These are phyloP conservation scores for Aegotheles bennettii DNA, from an alignment of 2,113 vertebrate genomes.

Conservation along the genomic window DNA sequence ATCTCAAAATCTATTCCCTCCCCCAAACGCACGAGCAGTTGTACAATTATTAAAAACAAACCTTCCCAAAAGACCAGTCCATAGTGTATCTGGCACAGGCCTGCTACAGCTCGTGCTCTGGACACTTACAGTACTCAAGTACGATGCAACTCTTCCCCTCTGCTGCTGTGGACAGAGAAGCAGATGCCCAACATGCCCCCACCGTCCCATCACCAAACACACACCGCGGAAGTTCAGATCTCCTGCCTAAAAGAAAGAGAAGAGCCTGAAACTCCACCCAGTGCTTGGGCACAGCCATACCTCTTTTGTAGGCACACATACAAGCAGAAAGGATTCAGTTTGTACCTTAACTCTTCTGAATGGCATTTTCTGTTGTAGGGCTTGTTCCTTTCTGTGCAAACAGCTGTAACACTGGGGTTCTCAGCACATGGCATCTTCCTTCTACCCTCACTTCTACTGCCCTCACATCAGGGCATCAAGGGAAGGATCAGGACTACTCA, in stretches of 20 bases:
- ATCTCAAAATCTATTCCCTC: constrained; percentile 32
- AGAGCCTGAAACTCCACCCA: not conserved
- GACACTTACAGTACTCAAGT: not conserved
- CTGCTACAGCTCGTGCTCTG: not conserved
- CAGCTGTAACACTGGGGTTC: not conserved
- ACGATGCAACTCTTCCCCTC: not conserved
- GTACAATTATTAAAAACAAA: constrained; percentile 18
- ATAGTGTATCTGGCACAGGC: not conserved
- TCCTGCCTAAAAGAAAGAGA: not conserved
- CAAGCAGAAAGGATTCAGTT: not conserved
- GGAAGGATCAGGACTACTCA: not conserved
- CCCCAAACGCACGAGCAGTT: not conserved
- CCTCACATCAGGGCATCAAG: not conserved
- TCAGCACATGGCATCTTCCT: not conserved
- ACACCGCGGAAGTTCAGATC: not conserved
- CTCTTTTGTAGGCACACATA: not conserved
- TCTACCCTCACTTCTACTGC: not conserved
- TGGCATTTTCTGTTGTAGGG: not conserved
- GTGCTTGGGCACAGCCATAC: not conserved
- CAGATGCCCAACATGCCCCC: accelerated
- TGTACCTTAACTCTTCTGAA: not conserved
- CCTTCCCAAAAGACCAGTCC: not conserved
- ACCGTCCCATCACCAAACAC: not conserved
- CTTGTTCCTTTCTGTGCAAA: not conserved
- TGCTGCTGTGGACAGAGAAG: not conserved